Evolutionary conservation across 1,140 invertebrate species (phyloP), one percentile per base, ranked within the genome.

Genomic region (Agrypnia vestita): DNA sequence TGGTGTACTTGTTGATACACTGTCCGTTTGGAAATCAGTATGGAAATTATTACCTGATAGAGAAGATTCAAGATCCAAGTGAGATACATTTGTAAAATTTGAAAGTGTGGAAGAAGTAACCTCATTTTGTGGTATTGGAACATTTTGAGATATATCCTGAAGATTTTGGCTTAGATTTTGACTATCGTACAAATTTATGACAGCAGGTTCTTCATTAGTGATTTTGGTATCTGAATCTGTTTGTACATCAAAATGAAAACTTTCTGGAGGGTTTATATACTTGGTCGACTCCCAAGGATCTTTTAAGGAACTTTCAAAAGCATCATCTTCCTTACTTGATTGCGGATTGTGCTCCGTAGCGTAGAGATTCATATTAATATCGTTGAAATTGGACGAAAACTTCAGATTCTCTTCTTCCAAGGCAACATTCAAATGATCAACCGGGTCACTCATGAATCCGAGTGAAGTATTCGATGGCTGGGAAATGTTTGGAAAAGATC

Each of bases 381-480:
- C 88, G 61, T 86, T 88, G 64, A 91, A 90, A 76, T 90, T 90
- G 0, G 89, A 90, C 12, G 89, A 90, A 81, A 91, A 90, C 10
- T 89, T 89, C 71, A 90, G 81, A 15, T 88, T 71, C 78, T 91
- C 88, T 84, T 90, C 89, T 82, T 88, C 90, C 7, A 55, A 73
- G 0, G 69, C 35, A 55, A 73, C 51, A 55, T 73, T 73, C 11
- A 73, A 25, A 55, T 53, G 69, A 73, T 47, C 73, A 47, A 10
- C 13, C 8, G 15, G 10, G 49, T 35, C 25, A 35, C 25, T 47
- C 43, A 9, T 46, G 12, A 47, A 46, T 35, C 43, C 3, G 7
- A 17, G n/a, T 0, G n/a, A 47, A 13, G 64, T 3, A 51, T 51
- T 51, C 25, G 25, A 6, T 35, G 11, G 61, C 12, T 64, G 9